Evolutionary conservation across 2,888 invertebrate species (phyloP).

Genomic region (Eupithecia centaureata): DNA sequence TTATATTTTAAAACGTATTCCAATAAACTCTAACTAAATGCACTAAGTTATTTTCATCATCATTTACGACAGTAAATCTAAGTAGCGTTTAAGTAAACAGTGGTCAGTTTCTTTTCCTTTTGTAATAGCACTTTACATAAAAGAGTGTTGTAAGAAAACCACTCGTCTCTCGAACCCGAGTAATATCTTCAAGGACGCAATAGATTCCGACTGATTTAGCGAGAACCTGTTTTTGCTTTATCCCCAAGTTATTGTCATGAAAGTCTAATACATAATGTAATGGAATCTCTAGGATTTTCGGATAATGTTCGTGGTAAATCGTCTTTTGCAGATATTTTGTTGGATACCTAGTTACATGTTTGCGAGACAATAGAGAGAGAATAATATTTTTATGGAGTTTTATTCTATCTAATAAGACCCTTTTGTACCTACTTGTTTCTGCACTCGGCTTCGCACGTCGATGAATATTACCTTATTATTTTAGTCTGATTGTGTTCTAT

Average conservation of each 20-base stretch:
- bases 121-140: neutral
- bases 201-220: conserved; percentile 38
- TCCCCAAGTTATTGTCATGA: conserved; percentile 33
- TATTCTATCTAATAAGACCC: too few species aligned
- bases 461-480: too few species aligned
- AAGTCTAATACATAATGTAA: conserved; percentile 27
- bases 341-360: neutral
- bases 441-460: too few species aligned
- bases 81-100: too few species aligned
- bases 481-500: too few species aligned
- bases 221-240: conserved; percentile 29
- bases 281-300: conserved; percentile 15
- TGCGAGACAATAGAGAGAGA: neutral
- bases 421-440: too few species aligned
- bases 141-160: conserved; percentile 8
- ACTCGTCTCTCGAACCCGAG: conserved; percentile 2
- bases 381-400: conserved; percentile 4
- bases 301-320: conserved; percentile 12
- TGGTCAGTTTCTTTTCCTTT: neutral
- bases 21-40: neutral
- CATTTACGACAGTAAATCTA: neutral
- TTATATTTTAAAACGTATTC: too few species aligned
- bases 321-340: conserved; percentile 19
- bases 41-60: neutral
- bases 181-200: conserved; percentile 33